phyloP scores from a whole-genome alignment of 2,113 vertebrate species.

The Silurus asotus region DNA sequence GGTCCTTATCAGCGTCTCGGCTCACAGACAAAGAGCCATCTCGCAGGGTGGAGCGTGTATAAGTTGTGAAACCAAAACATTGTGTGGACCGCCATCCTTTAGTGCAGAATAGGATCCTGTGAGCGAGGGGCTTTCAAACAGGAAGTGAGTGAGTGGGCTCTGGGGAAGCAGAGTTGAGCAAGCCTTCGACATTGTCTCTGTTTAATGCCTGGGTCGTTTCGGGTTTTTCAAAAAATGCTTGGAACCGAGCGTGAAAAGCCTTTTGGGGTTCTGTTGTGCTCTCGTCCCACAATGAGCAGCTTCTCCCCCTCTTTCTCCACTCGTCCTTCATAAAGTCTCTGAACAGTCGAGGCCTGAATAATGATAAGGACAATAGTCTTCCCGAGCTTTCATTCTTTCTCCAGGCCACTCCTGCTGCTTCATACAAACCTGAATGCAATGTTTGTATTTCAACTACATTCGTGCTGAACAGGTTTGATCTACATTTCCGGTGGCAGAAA shows the following conservation, averaged over 20 bases:
- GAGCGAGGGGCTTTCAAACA: slow-evolving; percentile 63
- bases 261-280: slow-evolving; percentile 28
- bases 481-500: neutral
- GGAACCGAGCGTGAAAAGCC: slow-evolving; percentile 47
- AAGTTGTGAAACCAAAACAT: slow-evolving; percentile 45
- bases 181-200: slow-evolving; percentile 59
- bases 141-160: slow-evolving; percentile 65
- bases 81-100: slow-evolving; percentile 61
- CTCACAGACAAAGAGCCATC: neutral
- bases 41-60: slow-evolving; percentile 46
- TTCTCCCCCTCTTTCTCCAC: neutral
- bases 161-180: slow-evolving; percentile 63
- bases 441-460: neutral
- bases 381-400: slow-evolving; percentile 17
- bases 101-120: slow-evolving; percentile 47
- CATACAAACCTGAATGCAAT: too few species aligned
- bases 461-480: neutral
- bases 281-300: slow-evolving; percentile 7
- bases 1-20: neutral
- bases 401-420: neutral
- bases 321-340: slow-evolving; percentile 31
- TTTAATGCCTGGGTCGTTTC: neutral
- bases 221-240: neutral
- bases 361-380: slow-evolving; percentile 43
- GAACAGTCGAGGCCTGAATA: slow-evolving; percentile 42